Percentiles rank a stretch among this genome's conserved stretches.
Evolutionary conservation across 2,888 invertebrate genomes (phyloP).

Genomic region (Thecophora atra): DNA sequence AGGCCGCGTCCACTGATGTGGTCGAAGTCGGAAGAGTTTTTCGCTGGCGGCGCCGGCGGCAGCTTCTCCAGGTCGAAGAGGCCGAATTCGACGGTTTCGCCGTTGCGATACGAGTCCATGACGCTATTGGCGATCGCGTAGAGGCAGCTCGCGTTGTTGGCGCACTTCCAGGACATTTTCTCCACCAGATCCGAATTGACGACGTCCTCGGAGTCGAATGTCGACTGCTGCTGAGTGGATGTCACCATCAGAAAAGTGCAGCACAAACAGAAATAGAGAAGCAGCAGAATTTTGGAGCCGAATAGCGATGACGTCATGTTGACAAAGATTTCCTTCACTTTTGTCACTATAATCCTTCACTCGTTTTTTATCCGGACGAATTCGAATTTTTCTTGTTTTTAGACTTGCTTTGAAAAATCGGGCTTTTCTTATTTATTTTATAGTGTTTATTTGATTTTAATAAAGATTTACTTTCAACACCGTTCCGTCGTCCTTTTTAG

Average conservation of each 20-base stretch:
- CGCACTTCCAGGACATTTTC: constrained; percentile 67
- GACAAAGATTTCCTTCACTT: neutral
- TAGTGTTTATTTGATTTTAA: neutral
- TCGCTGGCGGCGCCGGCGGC: constrained; percentile 43
- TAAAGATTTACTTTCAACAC: neutral
- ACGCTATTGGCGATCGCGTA: constrained; percentile 68
- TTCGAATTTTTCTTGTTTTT: neutral
- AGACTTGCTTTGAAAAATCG: neutral
- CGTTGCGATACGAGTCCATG: constrained; percentile 68
- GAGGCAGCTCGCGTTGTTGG: constrained; percentile 73
- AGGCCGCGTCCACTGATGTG: constrained; percentile 54
- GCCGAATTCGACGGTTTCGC: constrained; percentile 70
- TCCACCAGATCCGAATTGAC: constrained; percentile 58
- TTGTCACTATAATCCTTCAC: neutral
- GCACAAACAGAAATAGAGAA: neutral
- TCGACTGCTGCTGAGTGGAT: constrained; percentile 16
- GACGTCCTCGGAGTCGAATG: constrained; percentile 14
- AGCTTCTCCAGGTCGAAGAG: constrained; percentile 70
- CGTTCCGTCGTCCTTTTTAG: constrained; percentile 14
- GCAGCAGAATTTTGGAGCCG: constrained; percentile 9
- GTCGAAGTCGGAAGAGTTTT: constrained; percentile 40
- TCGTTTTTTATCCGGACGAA: constrained; percentile 3
- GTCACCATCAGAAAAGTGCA: constrained; percentile 2
- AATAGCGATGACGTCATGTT: neutral
- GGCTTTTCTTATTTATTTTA: neutral